These are phyloP conservation scores for Ptychobarbus kaznakovi DNA, from an alignment of 2,797 vertebrate genomes.

Conservation along the genomic window DNA sequence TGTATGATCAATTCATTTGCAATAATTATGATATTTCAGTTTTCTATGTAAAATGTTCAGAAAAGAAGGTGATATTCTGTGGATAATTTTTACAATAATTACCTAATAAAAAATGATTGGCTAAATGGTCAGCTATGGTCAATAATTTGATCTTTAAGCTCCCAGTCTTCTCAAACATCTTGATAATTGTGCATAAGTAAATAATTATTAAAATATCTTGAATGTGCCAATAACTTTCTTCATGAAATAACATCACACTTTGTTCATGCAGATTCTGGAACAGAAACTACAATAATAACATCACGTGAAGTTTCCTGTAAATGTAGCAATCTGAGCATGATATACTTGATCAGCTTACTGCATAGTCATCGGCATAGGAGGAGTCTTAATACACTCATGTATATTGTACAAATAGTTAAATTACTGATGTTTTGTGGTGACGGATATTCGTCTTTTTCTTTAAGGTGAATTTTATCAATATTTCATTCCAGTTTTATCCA, in stretches of 20 bases:
- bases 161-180: background rate
- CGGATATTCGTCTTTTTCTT: background rate
- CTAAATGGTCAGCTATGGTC: background rate
- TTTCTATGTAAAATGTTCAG: background rate
- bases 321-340: background rate
- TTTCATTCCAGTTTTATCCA: background rate
- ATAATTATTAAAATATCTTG: background rate
- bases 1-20: background rate
- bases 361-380: background rate
- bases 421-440: background rate
- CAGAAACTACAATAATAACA: background rate
- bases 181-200: background rate
- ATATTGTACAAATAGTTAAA: background rate
- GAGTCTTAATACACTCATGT: background rate
- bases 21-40: background rate
- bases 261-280: background rate
- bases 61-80: background rate
- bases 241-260: background rate
- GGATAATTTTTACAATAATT: background rate
- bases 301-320: background rate
- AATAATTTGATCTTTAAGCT: background rate
- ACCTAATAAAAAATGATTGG: background rate
- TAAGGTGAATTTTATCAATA: background rate
- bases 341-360: background rate
- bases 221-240: background rate